phyloP scores from a whole-genome alignment of 2,888 invertebrate species.

The Leptinotarsa peninsularis region DNA sequence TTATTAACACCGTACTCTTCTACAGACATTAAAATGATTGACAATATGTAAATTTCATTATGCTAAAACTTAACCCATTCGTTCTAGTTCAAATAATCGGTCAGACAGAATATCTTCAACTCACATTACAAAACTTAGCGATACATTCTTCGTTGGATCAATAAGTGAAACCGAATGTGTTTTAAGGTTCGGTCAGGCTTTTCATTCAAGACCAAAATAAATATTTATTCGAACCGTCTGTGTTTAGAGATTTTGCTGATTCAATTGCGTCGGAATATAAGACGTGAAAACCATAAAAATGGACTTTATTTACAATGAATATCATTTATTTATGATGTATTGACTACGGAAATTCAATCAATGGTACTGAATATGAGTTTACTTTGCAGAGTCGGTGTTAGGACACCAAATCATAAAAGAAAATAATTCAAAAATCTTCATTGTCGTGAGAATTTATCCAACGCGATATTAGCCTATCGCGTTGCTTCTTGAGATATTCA shows the following conservation, averaged over 20 bases:
- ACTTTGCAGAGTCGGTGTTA: background rate
- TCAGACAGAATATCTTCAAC: background rate
- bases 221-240: constrained; percentile 12
- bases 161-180: constrained; percentile 4
- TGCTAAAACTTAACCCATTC: too few species aligned
- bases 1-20: too few species aligned
- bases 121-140: background rate
- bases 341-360: background rate
- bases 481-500: too few species aligned
- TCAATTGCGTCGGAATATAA: background rate
- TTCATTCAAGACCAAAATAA: background rate
- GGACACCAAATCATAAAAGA: too few species aligned
- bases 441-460: too few species aligned
- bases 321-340: constrained; percentile 4
- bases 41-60: too few species aligned
- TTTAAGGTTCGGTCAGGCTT: background rate
- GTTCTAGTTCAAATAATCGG: too few species aligned
- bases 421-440: too few species aligned
- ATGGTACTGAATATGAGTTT: background rate
- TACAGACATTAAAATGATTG: too few species aligned
- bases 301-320: constrained; percentile 1
- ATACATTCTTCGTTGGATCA: background rate
- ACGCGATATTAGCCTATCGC: too few species aligned
- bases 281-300: constrained; percentile 14
- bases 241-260: constrained; percentile 4